Evolutionary conservation across 2,797 vertebrate genomes (phyloP).

Genomic region (Buceros bicornis): DNA sequence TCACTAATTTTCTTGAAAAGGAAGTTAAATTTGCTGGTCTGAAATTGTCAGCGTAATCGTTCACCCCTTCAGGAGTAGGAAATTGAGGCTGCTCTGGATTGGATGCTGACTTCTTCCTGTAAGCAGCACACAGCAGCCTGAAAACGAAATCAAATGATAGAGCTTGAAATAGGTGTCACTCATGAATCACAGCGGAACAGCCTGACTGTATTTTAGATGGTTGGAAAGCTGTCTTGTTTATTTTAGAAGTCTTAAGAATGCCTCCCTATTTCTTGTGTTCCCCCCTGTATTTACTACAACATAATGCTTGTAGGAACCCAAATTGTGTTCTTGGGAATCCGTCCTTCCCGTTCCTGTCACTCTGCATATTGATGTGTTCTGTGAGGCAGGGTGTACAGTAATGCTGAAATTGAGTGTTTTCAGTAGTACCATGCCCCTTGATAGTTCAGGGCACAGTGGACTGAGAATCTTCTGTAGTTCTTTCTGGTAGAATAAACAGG

Average conservation of each 20-base stretch:
- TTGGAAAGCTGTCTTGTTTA: neutral
- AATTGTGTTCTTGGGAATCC: neutral
- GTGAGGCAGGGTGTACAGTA: neutral
- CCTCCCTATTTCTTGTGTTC: neutral
- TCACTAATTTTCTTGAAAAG: neutral
- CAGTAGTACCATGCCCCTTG: neutral
- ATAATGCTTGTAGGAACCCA: neutral
- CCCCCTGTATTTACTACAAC: neutral
- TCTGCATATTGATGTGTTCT: neutral
- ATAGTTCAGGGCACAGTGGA: neutral
- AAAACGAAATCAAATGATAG: neutral
- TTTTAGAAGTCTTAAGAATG: neutral
- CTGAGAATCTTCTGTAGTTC: fast-evolving
- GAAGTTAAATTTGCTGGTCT: neutral
- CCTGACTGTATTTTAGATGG: neutral
- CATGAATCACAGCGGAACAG: neutral
- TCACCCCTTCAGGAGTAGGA: neutral
- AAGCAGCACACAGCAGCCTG: neutral
- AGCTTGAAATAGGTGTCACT: neutral
- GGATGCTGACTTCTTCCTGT: neutral
- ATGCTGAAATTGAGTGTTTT: neutral
- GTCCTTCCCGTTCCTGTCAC: neutral
- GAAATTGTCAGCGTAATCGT: neutral
- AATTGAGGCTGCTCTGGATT: neutral
- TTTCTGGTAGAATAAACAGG: neutral